Base-by-base conservation (phyloP, 2,113 vertebrate genomes). In the Fulica atra region DNA sequence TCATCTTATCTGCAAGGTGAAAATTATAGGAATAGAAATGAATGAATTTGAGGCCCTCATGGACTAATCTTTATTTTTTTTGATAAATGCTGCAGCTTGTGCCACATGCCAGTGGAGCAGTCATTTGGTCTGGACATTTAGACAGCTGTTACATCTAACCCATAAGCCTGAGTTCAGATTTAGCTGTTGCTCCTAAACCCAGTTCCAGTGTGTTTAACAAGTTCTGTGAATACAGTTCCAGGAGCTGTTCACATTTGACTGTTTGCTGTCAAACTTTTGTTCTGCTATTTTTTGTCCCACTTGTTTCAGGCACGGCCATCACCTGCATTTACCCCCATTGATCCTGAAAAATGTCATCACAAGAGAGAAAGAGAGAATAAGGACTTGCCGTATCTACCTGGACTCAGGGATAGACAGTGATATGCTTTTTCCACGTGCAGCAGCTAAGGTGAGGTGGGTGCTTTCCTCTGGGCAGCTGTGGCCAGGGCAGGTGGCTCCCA, bases 1-100 rank as follows among this genome's bases (percentile, higher is more conserved):
- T 88, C 15, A 10, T 76, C 73, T 95, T 87, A 89, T 79, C 88
- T 91, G 56, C 65, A 95, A 89, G 54, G 81, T 85, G 76, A 89
- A 92, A 93, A 61, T 76, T 71, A 79, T 44, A 86, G 59, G 36
- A 72, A 80, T 51, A 88, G 90, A 69, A 92, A 78, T 59, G 8
- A 89, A 66, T 71, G 54, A 71, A 81, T 83, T 14, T 69, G 69
- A 93, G 56, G 10, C 54, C 56, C n/a, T 90, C 35, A 6, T 38
- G 74, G 31, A 65, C 54, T 80, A 25, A 33, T 61, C 42, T 85
- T 91, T 86, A 54, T 86, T 94, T 78, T 31, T 31, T 69, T 28
- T 68, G 76, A 80, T 81, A 54, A 65, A 50, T 64, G 46, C 59
- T 88, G 48, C 51, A 51, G 25, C 29, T 80, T 56, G 64, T 90